Base-by-base conservation (phyloP, 2,113 vertebrate species). In the Peromyscus leucopus region DNA sequence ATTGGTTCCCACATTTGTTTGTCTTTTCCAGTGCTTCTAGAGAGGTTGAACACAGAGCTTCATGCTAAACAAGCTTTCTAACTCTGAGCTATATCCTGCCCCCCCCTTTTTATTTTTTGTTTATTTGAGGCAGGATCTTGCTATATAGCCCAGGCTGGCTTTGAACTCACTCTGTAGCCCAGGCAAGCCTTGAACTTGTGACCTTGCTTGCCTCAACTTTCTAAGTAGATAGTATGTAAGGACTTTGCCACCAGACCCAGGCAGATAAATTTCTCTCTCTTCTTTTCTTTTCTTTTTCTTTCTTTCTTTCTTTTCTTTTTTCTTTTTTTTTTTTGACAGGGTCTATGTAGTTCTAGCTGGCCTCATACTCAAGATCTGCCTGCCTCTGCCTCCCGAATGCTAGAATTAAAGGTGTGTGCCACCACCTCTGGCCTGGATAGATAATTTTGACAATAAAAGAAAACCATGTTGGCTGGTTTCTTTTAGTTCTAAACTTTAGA, bases 401-500 rank as follows among this genome's bases (percentile, higher is more conserved):
- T 72, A 72, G 71, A 8, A 72, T 21, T 65, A 65, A 65, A 65
- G 63, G 36, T 39, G 8, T 72, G 24, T 22, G 71, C 36, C 71
- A 39, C 71, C n/a, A 72, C 19, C n/a, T 36, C 71, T 72, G 8
- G n/a, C 71, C n/a, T 72, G n/a, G 71, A 72, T 10, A 72, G 71
- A 72, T 39, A 72, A 48, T 74, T 92, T 89, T 46, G 46, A 78
- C 67, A 11, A 67, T 69, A 26, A 80, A 92, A 33, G n/a, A 28
- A 87, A 93, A 75, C 4, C 33, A 55, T 74, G 46, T 26, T 61
- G 65, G 67, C 57, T 21, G 46, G 39, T 61, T 93, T 22, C 57
- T 94, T 91, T 91, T 65, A 19, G 10, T 92, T 95, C 65, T 95
- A 69, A 78, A 42, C 51, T 96, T 88, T 46, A n/a, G 74, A 90